Conservation (phyloP, 1,140 invertebrate genomes). For the roundworm (Caenorhabditis elegans) region DNA sequence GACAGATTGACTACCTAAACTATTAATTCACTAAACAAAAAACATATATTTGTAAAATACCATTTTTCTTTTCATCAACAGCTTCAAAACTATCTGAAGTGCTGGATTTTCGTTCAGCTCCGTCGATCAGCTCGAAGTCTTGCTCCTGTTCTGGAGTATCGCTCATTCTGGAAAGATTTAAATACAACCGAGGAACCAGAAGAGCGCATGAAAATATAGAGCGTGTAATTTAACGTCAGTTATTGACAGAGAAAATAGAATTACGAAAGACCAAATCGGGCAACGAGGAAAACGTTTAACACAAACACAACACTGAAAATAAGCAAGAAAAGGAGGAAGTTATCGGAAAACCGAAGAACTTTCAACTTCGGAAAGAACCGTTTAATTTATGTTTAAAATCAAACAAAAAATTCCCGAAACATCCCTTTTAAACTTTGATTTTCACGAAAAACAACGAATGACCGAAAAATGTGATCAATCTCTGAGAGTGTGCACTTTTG, state of each 20-base stretch:
- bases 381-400: too few relatives aligned
- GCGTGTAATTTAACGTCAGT: neutral
- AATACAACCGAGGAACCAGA: neutral
- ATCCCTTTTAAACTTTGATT: too few relatives aligned
- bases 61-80: conserved; percentile 5
- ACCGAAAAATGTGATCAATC: neutral
- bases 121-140: neutral
- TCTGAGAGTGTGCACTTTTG: neutral
- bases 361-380: too few relatives aligned
- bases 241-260: neutral
- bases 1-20: conserved; percentile 6
- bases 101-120: neutral
- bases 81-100: conserved; percentile 10
- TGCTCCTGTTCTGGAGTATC: neutral
- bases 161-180: neutral
- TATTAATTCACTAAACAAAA: neutral
- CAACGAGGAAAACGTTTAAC: too few relatives aligned
- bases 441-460: neutral
- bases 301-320: too few relatives aligned
- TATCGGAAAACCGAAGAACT: too few relatives aligned
- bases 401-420: too few relatives aligned
- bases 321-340: too few relatives aligned
- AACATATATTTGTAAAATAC: neutral
- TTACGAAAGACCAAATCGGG: too few relatives aligned
- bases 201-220: neutral